Evolutionary conservation across 2,113 vertebrate genomes (phyloP).

Genomic region (Recurvirostra avosetta): DNA sequence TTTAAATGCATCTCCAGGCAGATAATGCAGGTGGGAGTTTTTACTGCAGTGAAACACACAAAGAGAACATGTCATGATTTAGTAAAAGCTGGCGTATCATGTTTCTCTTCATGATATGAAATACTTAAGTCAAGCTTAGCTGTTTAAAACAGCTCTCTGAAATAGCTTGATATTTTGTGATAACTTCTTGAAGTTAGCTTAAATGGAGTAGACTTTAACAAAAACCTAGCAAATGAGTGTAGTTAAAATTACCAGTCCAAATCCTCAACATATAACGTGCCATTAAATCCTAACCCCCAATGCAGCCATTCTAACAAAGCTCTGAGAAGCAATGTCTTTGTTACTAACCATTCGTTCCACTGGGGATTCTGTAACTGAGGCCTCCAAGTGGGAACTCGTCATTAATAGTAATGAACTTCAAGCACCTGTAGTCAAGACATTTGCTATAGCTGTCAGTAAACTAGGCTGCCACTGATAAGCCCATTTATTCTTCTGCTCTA

Average conservation of each 20-base stretch:
- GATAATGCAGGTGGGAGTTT: background rate
- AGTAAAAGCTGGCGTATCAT: background rate
- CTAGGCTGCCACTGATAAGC: background rate
- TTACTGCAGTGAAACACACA: background rate
- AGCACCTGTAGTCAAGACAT: background rate
- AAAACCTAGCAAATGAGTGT: background rate
- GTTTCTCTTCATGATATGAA: background rate
- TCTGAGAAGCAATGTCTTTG: background rate
- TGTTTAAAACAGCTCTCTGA: background rate
- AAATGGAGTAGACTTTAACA: background rate
- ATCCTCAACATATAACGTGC: accelerated
- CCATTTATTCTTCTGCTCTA: background rate
- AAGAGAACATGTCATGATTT: background rate
- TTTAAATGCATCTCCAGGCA: background rate
- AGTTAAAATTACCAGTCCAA: background rate
- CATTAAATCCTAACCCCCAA: background rate
- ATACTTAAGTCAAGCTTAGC: background rate
- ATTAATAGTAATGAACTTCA: background rate
- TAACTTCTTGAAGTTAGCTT: background rate
- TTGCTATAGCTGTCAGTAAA: background rate
- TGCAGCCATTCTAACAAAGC: background rate
- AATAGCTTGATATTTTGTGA: background rate
- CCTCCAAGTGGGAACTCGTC: background rate
- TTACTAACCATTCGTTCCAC: accelerated
- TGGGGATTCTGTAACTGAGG: background rate